Conservation (phyloP, 1,140 invertebrate genomes). For the Drosophila burlai region DNA sequence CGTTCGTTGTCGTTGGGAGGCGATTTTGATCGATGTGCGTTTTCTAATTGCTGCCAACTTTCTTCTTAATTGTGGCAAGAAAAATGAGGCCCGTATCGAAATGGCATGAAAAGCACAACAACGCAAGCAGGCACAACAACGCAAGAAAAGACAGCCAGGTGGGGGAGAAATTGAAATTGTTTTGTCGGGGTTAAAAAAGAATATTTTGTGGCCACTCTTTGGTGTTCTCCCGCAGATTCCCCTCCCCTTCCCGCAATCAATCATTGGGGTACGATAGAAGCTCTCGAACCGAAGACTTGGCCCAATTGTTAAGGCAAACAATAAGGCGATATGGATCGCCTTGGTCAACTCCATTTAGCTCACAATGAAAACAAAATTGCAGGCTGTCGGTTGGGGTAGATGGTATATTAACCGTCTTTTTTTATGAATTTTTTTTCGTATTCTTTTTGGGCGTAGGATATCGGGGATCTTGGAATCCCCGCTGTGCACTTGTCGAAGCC, state of each 20-base stretch:
- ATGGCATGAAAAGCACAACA: constrained; percentile 75
- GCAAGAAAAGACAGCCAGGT: constrained; percentile 7
- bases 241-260: constrained; percentile 63
- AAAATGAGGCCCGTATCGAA: constrained; percentile 82
- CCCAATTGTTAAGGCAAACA: constrained; percentile 72
- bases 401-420: constrained; percentile 1
- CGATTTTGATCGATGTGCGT: constrained; percentile 78
- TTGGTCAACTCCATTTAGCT: constrained; percentile 58
- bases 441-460: constrained; percentile 52
- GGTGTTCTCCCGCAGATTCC: constrained; percentile 31
- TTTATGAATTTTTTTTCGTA: constrained; percentile 6
- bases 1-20: constrained; percentile 44
- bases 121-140: constrained; percentile 6
- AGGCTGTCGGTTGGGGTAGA: constrained; percentile 19
- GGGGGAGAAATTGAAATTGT: constrained; percentile 56
- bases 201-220: constrained; percentile 51
- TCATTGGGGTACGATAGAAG: constrained; percentile 65
- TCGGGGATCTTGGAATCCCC: constrained; percentile 55
- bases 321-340: constrained; percentile 52
- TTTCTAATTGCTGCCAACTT: constrained; percentile 82
- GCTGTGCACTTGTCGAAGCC: constrained; percentile 84
- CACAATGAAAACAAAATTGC: constrained; percentile 75
- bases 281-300: constrained; percentile 55
- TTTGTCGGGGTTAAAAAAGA: constrained; percentile 56
- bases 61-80: constrained; percentile 82